Conservation (phyloP, 2,797 vertebrate genomes). For the Coregonus ussuriensis region DNA sequence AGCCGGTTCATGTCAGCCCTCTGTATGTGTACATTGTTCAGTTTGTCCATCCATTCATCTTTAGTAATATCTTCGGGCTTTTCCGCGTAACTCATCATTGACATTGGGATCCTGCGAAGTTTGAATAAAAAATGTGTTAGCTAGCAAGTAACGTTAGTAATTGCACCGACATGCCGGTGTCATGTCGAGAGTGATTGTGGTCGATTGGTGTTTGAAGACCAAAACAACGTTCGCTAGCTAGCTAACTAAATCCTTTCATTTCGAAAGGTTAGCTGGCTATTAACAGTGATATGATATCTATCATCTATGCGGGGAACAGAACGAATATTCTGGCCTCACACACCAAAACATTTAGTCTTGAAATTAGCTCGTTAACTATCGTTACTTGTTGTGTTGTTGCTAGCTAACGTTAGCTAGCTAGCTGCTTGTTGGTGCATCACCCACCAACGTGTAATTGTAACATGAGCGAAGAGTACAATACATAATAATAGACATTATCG, state of each 20-base stretch:
- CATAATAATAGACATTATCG: background rate
- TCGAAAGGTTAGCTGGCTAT: background rate
- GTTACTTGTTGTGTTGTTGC: background rate
- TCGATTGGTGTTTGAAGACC: background rate
- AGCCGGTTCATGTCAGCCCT: slow-evolving; percentile 97
- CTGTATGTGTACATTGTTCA: slow-evolving; percentile 96
- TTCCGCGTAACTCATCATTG: slow-evolving; percentile 96
- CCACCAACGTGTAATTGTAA: background rate
- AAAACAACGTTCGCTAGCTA: background rate
- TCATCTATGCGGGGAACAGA: background rate
- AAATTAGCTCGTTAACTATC: background rate
- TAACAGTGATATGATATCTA: background rate
- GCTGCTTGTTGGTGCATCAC: too few species aligned
- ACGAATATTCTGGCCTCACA: background rate
- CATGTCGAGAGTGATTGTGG: background rate
- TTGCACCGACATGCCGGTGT: background rate
- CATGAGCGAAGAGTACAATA: background rate
- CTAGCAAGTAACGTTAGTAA: background rate
- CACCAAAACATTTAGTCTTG: background rate
- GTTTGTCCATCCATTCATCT: slow-evolving; percentile 98
- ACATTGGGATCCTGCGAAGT: slow-evolving; percentile 51
- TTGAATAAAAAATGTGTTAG: background rate
- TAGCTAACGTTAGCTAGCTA: too few species aligned
- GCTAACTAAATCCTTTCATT: background rate
- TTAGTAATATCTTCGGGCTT: slow-evolving; percentile 94